Base-by-base conservation (phyloP, 2,888 invertebrate genomes). In the Caenorhabditis sulstoni region DNA sequence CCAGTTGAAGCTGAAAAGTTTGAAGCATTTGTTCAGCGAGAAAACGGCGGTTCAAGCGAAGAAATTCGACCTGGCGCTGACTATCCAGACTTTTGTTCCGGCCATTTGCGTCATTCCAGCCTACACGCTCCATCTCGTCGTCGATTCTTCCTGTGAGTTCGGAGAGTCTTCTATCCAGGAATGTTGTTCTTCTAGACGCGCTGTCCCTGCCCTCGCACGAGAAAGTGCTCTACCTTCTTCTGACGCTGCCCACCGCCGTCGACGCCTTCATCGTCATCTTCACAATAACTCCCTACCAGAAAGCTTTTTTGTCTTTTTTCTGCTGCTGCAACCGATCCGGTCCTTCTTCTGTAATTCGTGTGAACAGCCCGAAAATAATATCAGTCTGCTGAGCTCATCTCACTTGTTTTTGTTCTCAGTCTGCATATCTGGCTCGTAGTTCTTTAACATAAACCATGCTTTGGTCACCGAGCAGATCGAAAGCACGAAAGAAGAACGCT, bases 181-280 rank as follows among this genome's bases (percentile, higher is more conserved):
- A 22, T 44, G 7, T 7, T 3, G 1, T 4, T 1, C 18, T 55
- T 67, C 29, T 49, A 67, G 67, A 39, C 7, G 14, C 22, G 3
- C 16, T 14, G 5, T 52, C 35, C 4, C 16, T 62, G 8, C 39
- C 62, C 1, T 35, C 55, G 2, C 57, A 57, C 20, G 71, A 71
- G 20, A 71, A 71, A 18, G 16, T 71, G 12, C 71, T 71, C 41
- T 71, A 71, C 49, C 49, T 71, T 7, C 55, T 71, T 37, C 55
- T 71, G n/a, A 29, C 62, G 16, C 62, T 71, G 14, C 71, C 71
- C 23, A 71, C 71, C 5, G 62, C 71, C 3, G 55, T 71, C 39
- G 71, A 71, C 29, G 71, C 71, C 22, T 71, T 62, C 57, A 71
- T 71, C 14, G 71, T 71, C 14, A 71, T 71, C 37, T 8, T 71